phyloP scores from a whole-genome alignment of 2,797 vertebrate species.

The Epinephelus malabaricus region DNA sequence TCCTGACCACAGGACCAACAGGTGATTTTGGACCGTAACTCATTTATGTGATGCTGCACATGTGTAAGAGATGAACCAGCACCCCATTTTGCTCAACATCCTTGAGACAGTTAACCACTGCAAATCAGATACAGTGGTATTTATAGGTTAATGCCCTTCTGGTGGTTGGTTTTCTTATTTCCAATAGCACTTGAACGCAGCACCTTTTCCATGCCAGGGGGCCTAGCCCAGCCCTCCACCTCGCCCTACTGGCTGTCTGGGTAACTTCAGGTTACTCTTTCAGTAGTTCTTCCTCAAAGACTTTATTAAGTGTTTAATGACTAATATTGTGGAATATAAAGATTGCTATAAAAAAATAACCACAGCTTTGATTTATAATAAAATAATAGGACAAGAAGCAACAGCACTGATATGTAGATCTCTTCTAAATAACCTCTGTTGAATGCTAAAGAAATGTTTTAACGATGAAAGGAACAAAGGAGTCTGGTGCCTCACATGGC shows the following conservation, averaged over 20 bases:
- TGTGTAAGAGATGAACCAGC: not conserved
- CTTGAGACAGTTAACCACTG: not conserved
- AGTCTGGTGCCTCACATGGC: conserved; percentile 34
- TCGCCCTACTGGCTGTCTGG: conserved; percentile 58
- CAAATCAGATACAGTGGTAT: not conserved
- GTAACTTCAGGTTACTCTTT: conserved; percentile 40
- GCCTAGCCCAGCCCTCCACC: conserved; percentile 49
- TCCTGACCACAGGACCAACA: not conserved
- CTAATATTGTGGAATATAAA: conserved; percentile 7
- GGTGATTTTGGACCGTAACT: not conserved
- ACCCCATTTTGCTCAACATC: not conserved
- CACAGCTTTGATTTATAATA: not conserved
- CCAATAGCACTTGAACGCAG: conserved; percentile 52
- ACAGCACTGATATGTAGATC: not conserved
- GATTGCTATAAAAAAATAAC: not conserved
- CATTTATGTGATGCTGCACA: too few species aligned
- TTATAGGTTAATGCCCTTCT: not conserved
- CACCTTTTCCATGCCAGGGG: conserved; percentile 41
- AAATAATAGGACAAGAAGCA: not conserved
- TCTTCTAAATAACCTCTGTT: not conserved
- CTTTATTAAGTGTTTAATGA: conserved; percentile 10
- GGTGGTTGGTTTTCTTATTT: not conserved
- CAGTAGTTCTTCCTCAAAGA: not conserved
- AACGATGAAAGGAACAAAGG: conserved; percentile 21
- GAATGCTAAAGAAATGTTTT: conserved; percentile 5